Base-by-base conservation (phyloP, 1,140 invertebrate species). In the Solen grandis region DNA sequence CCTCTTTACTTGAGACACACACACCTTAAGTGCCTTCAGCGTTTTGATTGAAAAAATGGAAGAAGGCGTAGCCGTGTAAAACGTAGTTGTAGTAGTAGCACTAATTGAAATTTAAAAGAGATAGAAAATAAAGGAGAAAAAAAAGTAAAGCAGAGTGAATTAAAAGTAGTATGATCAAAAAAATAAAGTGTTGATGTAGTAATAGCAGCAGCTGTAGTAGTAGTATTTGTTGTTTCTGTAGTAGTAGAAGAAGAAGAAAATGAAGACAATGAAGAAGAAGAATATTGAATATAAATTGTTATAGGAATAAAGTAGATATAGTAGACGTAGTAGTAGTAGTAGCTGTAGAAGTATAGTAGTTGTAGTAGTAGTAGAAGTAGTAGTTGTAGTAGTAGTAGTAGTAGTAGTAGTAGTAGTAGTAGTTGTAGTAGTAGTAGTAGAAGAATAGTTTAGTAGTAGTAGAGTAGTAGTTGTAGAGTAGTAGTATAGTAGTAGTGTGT, bases 171-270 rank as follows among this genome's bases (percentile, higher is more conserved):
- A 52, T 13, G n/a, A 52, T 13, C n/a, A 52, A n/a, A 52, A 52
- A n/a, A 14, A 52, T 13, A 14, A 52, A n/a, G 13, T 14, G 62
- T 29, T 1, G 66, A 19, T 52, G 66, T 70, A 38, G 66, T 54
- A 38, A 46, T 70, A 38, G 66, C 52, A 38, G 66, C 29, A 19
- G 66, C 52, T 52, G 66, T 70, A 38, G 66, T 70, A 38, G 66
- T 70, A 19, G 66, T 54, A 19, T 35, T 70, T 25, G 66, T 70
- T 52, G 41, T 57, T 52, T 35, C 29, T 52, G 46, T 52, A 52
- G 46, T 52, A 52, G 46, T 52, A 52, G 46, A 14, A 52, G 46
- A 14, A 52, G 46, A 14, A 52, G 46, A 14, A 52, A n/a, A 14
- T 14, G 46, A 14, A 52, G 46, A 14, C 13, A n/a, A 52, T 14